Evolutionary conservation across 1,140 invertebrate genomes (phyloP), one percentile per base, ranked within the genome.

Genomic region (Orius insidiosus): DNA sequence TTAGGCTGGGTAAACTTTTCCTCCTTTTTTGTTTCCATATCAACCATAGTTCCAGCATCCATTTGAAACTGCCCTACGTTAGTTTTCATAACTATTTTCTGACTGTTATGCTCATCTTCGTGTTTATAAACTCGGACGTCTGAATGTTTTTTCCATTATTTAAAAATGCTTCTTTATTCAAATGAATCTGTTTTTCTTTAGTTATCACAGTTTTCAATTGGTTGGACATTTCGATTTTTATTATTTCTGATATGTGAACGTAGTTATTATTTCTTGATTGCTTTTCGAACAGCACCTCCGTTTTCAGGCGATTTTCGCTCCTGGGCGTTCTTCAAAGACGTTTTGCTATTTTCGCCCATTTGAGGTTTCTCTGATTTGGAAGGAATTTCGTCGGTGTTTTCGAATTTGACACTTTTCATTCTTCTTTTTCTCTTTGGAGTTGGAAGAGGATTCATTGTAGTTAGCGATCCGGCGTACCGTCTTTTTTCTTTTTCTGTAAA

Each of bases 171-270:
- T 48, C 46, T 10, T 15, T 10, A 13, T 39, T 16, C 11, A 48
- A 35, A 33, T 48, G 31, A 14, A 48, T 42, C 16, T 48, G 46
- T 35, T 48, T 48, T 35, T 48, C 46, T 36, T 48, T 48, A 5
- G 46, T 48, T n/a, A 48, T 48, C 10, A 48, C 16, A 1, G 46
- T 42, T 19, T 32, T 48, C 10, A 34, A 35, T 18, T 48, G 39
- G 14, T 48, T 32, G 11, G 46, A 48, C 38, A 48, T 41, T 42
- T 48, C 46, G 10, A 48, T 48, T 42, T 48, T 48, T 24, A 48
- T 48, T 1, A 48, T 32, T 42, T 48, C 46, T 2, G 46, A 48
- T 13, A 48, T 48, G 8, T 48, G 46, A 1, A 48, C 38, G 11
- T 33, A 19, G 34, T 39, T 48, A 19, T 31, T 15, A 13, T 48